Evolutionary conservation across 2,113 vertebrate genomes (phyloP), one percentile per base, ranked within the genome.

Genomic region (Panurus biarmicus): DNA sequence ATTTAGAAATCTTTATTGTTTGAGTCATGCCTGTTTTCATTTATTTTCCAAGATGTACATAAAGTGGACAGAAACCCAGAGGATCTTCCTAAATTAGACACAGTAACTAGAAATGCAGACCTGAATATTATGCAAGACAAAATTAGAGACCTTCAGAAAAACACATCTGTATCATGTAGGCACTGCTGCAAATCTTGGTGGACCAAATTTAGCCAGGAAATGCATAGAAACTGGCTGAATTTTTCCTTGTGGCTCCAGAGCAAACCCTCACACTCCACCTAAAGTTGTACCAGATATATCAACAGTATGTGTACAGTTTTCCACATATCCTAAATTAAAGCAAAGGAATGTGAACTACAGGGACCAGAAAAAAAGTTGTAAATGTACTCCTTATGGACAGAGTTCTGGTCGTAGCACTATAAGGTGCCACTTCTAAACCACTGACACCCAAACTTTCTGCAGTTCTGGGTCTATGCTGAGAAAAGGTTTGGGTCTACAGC

Each of bases 11-110:
- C 76, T 78, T 89, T 85, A 72, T 82, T 90, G 58, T 51, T 81
- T 84, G 29, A 90, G 47, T 82, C 54, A 79, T 57, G 61, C 26
- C 78, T 89, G 66, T 93, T 95, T 96, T 84, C 47, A 93, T 79
- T 95, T 94, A 90, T 91, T 88, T 87, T 87, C 81, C 42, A 87
- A 91, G 54, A 82, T 60, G 31, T 67, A 75, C 2, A 0, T 76
- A 36, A 61, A 93, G 14, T 33, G 58, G 81, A 69, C 62, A 73
- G 35, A 89, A 84, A 87, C 73, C 3, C 65, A 79, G 62, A 79
- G 24, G 29, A 83, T 83, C 24, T 87, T 95, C 65, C 66, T 76
- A 74, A 95, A 85, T 93, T 82, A 80, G 26, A 74, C 5, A 6
- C 21, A 84, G 76, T 77, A 76, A 89, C 81, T 38, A 83, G 22